phyloP scores from a whole-genome alignment of 2,797 vertebrate genomes.

The Centroberyx gerrardi region DNA sequence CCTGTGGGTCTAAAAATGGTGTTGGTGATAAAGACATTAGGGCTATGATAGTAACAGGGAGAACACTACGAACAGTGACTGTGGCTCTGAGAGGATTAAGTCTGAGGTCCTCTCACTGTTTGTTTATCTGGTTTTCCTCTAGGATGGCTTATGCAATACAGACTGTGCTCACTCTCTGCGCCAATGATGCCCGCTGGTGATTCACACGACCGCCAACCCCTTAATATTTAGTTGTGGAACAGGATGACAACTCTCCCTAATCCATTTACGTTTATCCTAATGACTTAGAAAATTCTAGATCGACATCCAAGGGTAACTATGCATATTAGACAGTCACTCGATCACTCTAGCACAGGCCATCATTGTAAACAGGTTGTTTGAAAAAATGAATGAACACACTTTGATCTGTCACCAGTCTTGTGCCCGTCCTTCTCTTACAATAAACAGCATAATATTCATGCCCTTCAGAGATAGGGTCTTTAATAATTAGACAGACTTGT shows the following conservation, averaged over 20 bases:
- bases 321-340: conserved; percentile 5
- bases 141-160: conserved; percentile 35
- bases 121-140: conserved; percentile 39
- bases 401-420: conserved; percentile 35
- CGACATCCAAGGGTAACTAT: background rate
- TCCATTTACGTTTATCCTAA: background rate
- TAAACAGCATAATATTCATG: conserved; percentile 10
- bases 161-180: background rate
- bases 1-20: conserved; percentile 33
- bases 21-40: conserved; percentile 51
- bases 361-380: background rate
- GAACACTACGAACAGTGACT: conserved; percentile 38
- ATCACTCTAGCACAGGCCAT: background rate
- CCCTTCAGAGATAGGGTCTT: conserved; percentile 9
- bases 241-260: background rate
- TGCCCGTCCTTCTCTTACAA: background rate
- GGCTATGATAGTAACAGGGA: background rate
- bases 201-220: background rate
- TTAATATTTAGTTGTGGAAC: background rate
- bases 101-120: conserved; percentile 33
- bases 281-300: background rate
- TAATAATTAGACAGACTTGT: conserved; percentile 51
- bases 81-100: conserved; percentile 50
- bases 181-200: conserved; percentile 6
- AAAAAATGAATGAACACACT: conserved; percentile 3